phyloP scores from a whole-genome alignment of 2,113 vertebrate genomes.

The Datnioides undecimradiatus region DNA sequence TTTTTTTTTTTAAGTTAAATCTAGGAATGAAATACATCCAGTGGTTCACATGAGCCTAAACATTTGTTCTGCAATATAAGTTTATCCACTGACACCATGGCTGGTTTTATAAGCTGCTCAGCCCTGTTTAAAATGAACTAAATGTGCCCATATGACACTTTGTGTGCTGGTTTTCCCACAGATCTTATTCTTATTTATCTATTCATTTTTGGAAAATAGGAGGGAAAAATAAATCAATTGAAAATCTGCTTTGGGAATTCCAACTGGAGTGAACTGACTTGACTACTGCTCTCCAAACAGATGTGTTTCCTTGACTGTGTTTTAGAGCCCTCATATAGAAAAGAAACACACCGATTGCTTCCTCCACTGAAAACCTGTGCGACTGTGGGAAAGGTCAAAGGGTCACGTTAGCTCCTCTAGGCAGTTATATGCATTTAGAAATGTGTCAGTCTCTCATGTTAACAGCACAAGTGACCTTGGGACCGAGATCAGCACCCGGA shows the following conservation, averaged over 20 bases:
- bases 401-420: background rate
- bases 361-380: conserved; percentile 40
- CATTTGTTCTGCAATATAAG: conserved; percentile 4
- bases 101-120: background rate
- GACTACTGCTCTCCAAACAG: background rate
- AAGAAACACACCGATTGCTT: background rate
- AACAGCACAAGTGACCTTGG: conserved; percentile 58
- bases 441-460: conserved; percentile 61
- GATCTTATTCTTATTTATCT: background rate
- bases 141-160: background rate
- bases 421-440: conserved; percentile 58
- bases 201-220: background rate
- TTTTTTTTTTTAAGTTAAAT: conserved; percentile 14
- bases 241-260: conserved; percentile 9
- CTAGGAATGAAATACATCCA: conserved; percentile 15
- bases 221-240: background rate
- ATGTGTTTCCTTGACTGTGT: background rate
- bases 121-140: background rate
- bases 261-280: background rate
- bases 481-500: conserved; percentile 58
- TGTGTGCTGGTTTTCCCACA: background rate
- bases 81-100: background rate
- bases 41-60: background rate
- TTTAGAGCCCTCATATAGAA: background rate
- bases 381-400: conserved; percentile 29